A percentile compares a stretch with the other conserved stretches of the same genome.
Evolutionary conservation across 1,140 invertebrate species (phyloP).

Genomic region (Temnothorax longispinosus): DNA sequence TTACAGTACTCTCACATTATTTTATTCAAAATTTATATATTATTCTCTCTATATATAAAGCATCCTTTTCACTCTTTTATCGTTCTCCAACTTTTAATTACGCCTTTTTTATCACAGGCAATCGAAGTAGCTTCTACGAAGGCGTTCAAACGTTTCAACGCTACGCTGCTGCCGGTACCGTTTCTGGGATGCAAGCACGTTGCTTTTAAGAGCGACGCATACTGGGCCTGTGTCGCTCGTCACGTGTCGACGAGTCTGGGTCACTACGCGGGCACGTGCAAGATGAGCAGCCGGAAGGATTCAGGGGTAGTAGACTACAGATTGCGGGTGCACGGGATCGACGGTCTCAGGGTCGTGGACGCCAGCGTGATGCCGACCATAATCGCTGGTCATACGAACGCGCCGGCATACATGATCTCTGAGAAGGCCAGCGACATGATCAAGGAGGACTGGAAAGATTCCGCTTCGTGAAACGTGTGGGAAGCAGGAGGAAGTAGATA

Average conservation of each 20-base stretch:
- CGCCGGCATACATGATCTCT: constrained; percentile 85
- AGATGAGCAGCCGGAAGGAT: constrained; percentile 85
- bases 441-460: constrained; percentile 80
- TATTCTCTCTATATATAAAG: not conserved
- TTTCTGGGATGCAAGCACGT: constrained; percentile 89
- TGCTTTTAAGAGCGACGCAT: constrained; percentile 88
- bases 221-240: constrained; percentile 91
- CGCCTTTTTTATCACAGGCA: constrained; percentile 80
- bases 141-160: constrained; percentile 88
- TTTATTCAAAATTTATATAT: not conserved
- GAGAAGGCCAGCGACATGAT: constrained; percentile 86
- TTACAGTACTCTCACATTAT: not conserved
- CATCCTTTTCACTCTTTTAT: not conserved
- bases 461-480: not conserved
- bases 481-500: not conserved
- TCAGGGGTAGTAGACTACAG: constrained; percentile 84
- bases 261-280: constrained; percentile 90
- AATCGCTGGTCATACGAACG: constrained; percentile 84
- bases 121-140: constrained; percentile 88
- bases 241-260: constrained; percentile 90
- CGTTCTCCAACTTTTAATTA: not conserved
- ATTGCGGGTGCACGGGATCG: constrained; percentile 83
- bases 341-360: constrained; percentile 84
- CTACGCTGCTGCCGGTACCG: constrained; percentile 87
- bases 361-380: constrained; percentile 85